Evolutionary conservation across 2,888 invertebrate species (phyloP), one percentile per base, ranked within the genome.

Genomic region (Erebia palarica): DNA sequence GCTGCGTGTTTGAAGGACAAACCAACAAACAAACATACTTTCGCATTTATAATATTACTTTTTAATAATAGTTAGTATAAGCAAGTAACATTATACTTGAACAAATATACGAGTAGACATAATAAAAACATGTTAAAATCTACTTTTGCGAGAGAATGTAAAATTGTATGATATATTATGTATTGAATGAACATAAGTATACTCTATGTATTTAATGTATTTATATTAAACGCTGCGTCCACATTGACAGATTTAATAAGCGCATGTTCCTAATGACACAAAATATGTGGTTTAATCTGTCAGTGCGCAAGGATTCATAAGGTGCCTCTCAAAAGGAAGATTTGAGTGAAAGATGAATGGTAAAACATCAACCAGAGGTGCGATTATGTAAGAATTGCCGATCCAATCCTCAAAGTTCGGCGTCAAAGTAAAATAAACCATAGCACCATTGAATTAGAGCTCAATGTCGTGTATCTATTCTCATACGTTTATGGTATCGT

Each of bases 151-250:
- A 47, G 21, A 51, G 18, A 61, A 61, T 57, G 61, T 71, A 60
- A 71, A 68, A 61, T 72, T 72, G 69, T 72, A 65, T 61, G 65
- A 72, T 72, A 67, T 72, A 67, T 36, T 57, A 13, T 61, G 44
- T 61, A 59, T 36, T 60, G 60, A 49, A 69, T 69, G 55, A 36
- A 72, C 8, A 1, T 36, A 7, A 18, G 3, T 47, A 11, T 11
- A 47, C 13, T 1, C n/a, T 64, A 51, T 21, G n/a, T 16, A 55
- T 53, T n/a, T n/a, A n/a, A n/a, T 36, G 36, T 36, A 36, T 36
- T 36, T 36, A 36, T 36, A 36, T 7, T 18, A 63, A 21, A n/a
- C n/a, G 47, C 44, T 18, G 2, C 13, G 21, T 49, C 21, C 63
- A 64, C 64, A 51, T 51, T 27, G 27, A 27, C 2, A 64, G 9